Evolutionary conservation across 2,113 vertebrate genomes (phyloP), one percentile per base, ranked within the genome.

Genomic region (Jaculus jaculus): DNA sequence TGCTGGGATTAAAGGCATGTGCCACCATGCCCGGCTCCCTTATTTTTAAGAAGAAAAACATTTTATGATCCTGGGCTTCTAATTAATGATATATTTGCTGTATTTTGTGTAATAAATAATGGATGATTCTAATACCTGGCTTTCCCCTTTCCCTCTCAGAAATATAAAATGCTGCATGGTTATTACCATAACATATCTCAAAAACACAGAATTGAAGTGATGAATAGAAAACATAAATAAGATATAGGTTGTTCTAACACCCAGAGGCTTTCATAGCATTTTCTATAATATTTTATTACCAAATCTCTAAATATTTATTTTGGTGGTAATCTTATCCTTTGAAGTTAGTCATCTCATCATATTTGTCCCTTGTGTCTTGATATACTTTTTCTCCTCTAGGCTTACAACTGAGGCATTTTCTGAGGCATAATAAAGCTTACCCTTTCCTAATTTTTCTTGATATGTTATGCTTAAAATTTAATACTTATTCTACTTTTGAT

Each of bases 331-430:
- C 47, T 13, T 75, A 77, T 28, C 21, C 12, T 69, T 74, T 92
- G 37, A 87, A 74, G 23, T 89, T 69, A 54, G 26, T 58, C 80
- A 54, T 80, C 89, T 84, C 32, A 61, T 61, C 85, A 74, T 69
- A 32, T 51, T 47, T 16, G 18, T 68, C 90, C 69, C 78, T 84
- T 32, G 72, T 39, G 32, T 93, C 66, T 87, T 30, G 51, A 77
- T 79, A 39, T 12, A 1, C 26, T 0, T 42, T 54, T 63, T 72
- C n/a, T 0, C n/a, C 24, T 28, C 26, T 69, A 73, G 20, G 85
- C 78, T 94, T 11, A 88, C 39, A 82, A 78, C 26, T 90, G 26
- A 42, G 93, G 87, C 63, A 42, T 91, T 87, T 83, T 95, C 81
- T 51, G 73, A 91, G 30, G 7, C 11, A 34, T 39, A 80, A 74